Conservation (phyloP, 1,140 invertebrate species). For the Drosophila pseudoananassae region DNA sequence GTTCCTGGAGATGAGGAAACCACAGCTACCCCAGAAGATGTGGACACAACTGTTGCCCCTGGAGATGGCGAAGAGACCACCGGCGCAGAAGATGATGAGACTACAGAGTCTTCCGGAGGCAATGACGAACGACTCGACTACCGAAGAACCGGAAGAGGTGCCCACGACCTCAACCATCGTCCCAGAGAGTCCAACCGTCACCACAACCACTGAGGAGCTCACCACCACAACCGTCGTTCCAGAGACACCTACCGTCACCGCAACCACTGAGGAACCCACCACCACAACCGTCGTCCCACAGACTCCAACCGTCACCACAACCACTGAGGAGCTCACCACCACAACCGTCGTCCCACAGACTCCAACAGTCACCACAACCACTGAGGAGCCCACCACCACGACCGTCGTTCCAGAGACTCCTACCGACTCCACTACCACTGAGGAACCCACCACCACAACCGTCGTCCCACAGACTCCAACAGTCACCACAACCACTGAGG, state of each 20-base stretch:
- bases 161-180: neutral
- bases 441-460: too few species aligned
- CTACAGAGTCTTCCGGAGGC: slow-evolving; percentile 5
- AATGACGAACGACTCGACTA: slow-evolving; percentile 1
- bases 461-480: neutral
- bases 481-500: neutral
- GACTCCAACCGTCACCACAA: too few species aligned
- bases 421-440: too few species aligned
- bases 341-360: too few species aligned
- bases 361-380: too few species aligned
- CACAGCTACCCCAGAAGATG: neutral
- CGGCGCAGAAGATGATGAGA: slow-evolving; percentile 5
- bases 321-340: too few species aligned
- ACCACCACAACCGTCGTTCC: neutral
- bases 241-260: neutral
- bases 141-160: neutral
- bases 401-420: too few species aligned
- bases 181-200: too few species aligned
- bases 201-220: neutral
- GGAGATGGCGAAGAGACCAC: neutral
- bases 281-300: neutral
- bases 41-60: neutral
- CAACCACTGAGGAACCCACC: neutral
- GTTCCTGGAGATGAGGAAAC: neutral
- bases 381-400: too few species aligned